Evolutionary conservation across 2,113 vertebrate genomes (phyloP), one percentile per base, ranked within the genome.

Genomic region (Corvus moneduloides): DNA sequence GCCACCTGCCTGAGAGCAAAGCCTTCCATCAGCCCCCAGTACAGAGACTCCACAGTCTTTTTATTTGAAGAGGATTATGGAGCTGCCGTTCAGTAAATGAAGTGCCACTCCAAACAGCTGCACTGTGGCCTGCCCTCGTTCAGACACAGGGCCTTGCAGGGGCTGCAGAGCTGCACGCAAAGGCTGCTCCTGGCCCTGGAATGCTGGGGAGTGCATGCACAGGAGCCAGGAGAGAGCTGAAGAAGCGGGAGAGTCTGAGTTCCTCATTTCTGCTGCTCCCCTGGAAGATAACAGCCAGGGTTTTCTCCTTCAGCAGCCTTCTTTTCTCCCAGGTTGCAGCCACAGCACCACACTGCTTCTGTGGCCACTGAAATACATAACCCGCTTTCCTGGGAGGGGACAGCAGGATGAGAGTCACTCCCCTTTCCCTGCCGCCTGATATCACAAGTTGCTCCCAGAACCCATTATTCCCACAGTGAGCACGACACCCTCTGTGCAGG

Each of bases 11-110:
- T 88, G 90, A 63, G 35, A 43, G 54, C 59, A 86, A 90, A 90
- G 48, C 35, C 66, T 94, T 76, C 58, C 37, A 69, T 58, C 67
- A 76, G 58, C 77, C 92, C 39, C 79, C 35, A 71, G 68, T 26
- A 67, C 72, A 69, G 75, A 82, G 77, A 80, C 67, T 88, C 56
- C 44, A 63, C 13, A 56, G 81, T 41, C 80, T 46, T 87, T 93
- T 89, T 71, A 80, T 93, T 73, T 90, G 64, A 91, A 96, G 87
- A 87, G 92, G 82, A 86, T 96, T 91, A 85, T 21, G 82, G 92
- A 93, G 86, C 90, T 90, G 82, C 90, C 90, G 73, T 80, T 95
- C 91, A 89, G 89, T 68, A 93, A 90, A 94, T 84, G 90, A 96
- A 95, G 95, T 80, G 83, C 76, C 86, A 90, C 95, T 94, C 95